A percentile compares a stretch with the other conserved stretches of the same genome.
These are phyloP conservation scores for Drosophila simulans DNA, from an alignment of 1,140 invertebrate species.

Conservation along the genomic window DNA sequence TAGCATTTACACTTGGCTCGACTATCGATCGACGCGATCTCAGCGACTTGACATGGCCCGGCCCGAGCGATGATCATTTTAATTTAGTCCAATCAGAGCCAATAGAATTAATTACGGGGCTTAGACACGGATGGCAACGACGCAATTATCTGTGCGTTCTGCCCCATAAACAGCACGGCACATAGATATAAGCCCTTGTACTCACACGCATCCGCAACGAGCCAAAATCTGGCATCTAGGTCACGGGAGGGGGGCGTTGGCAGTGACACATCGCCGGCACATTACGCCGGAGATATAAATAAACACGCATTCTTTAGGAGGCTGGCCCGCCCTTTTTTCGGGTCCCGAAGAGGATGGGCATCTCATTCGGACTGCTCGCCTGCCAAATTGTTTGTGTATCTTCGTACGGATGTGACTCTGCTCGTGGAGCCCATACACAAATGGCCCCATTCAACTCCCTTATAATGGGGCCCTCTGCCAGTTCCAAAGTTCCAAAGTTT, in stretches of 20 bases:
- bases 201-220: constrained; percentile 20
- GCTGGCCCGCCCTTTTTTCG: constrained; percentile 13
- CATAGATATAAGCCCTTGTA: constrained; percentile 10
- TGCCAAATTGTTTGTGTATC: constrained; percentile 48
- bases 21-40: constrained; percentile 49
- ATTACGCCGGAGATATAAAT: constrained; percentile 69
- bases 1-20: constrained; percentile 47
- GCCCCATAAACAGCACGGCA: constrained; percentile 58
- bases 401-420: constrained; percentile 55
- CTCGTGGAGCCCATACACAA: constrained; percentile 59
- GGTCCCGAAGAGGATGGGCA: constrained; percentile 8
- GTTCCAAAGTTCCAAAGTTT: not conserved
- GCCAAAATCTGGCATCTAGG: constrained; percentile 61
- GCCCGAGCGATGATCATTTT: constrained; percentile 45
- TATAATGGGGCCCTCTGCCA: constrained; percentile 21
- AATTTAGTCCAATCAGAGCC: constrained; percentile 75
- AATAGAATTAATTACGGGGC: constrained; percentile 77
- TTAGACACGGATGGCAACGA: constrained; percentile 52
- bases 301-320: constrained; percentile 52
- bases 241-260: constrained; percentile 46
- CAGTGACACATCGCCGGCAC: constrained; percentile 68
- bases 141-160: constrained; percentile 72
- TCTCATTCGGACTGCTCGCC: constrained; percentile 38
- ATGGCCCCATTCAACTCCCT: constrained; percentile 68
- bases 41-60: constrained; percentile 21